Evolutionary conservation across 2,113 vertebrate species (phyloP).

Genomic region (Scartelaos histophorus): DNA sequence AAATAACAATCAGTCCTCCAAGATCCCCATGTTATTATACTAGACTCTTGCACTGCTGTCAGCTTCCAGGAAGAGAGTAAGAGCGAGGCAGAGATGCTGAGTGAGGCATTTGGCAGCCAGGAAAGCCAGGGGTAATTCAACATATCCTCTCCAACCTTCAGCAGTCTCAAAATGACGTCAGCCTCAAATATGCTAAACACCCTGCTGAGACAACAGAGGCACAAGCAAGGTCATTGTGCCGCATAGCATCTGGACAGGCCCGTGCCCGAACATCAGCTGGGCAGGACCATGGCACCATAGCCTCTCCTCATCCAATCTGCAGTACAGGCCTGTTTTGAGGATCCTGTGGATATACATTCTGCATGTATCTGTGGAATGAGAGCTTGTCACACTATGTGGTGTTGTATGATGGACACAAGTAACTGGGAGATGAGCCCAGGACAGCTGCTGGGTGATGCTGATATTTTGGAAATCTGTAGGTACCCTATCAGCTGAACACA

Average conservation of each 20-base stretch:
- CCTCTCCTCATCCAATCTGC: slow-evolving; percentile 25
- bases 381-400: background rate
- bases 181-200: slow-evolving; percentile 75
- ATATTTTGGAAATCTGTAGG: background rate
- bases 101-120: slow-evolving; percentile 70
- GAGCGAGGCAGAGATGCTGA: slow-evolving; percentile 71
- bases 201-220: slow-evolving; percentile 68
- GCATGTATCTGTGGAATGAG: background rate
- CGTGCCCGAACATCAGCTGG: slow-evolving; percentile 41
- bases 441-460: no score
- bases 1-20: slow-evolving; percentile 34
- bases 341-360: slow-evolving; percentile 2
- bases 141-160: slow-evolving; percentile 72
- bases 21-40: slow-evolving; percentile 49
- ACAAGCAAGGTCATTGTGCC: slow-evolving; percentile 76
- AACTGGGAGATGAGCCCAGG: no score
- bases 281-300: slow-evolving; percentile 31
- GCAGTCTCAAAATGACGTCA: slow-evolving; percentile 71
- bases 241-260: slow-evolving; percentile 76
- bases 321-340: slow-evolving; percentile 6
- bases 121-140: slow-evolving; percentile 62
- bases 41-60: slow-evolving; percentile 65
- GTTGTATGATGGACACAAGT: slow-evolving; percentile 21
- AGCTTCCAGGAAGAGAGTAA: slow-evolving; percentile 66
- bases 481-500: background rate